A percentile compares a stretch with the other conserved stretches of the same genome.
Evolutionary conservation across 2,797 vertebrate species (phyloP).

Genomic region (Siniperca obscura): DNA sequence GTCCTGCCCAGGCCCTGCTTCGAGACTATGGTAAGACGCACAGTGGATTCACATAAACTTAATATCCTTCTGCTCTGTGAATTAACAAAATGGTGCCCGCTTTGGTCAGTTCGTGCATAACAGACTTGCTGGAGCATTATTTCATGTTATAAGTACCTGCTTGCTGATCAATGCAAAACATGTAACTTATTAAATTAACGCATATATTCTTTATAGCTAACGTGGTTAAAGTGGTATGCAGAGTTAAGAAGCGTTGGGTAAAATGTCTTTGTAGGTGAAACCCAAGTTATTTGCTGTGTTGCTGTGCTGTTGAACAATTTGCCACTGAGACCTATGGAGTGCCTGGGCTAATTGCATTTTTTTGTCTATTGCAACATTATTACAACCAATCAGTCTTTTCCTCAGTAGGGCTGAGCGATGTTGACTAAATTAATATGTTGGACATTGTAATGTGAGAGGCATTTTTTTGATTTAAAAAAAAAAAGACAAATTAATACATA

Average conservation of each 20-base stretch:
- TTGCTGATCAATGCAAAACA: conserved; percentile 11
- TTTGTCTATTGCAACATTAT: neutral
- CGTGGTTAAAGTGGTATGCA: conserved; percentile 81
- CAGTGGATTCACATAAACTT: conserved; percentile 1
- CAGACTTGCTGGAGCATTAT: neutral
- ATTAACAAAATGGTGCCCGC: conserved; percentile 12
- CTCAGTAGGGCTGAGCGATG: conserved; percentile 45
- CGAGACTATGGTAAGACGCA: conserved; percentile 91
- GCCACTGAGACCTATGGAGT: neutral
- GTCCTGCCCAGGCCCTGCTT: conserved; percentile 91
- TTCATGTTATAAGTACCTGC: conserved; percentile 3
- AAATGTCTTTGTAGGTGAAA: conserved; percentile 82
- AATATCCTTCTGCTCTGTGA: neutral
- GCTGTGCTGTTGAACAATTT: conserved; percentile 50
- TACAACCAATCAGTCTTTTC: conserved; percentile 22
- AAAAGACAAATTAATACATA: neutral
- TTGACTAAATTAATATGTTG: neutral
- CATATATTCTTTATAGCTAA: conserved; percentile 75
- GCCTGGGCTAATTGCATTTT: neutral
- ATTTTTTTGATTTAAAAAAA: neutral
- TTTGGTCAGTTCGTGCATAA: conserved; percentile 11
- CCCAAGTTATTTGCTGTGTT: conserved; percentile 69
- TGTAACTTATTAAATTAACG: conserved; percentile 33
- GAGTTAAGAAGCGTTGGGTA: conserved; percentile 82
- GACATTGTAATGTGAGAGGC: neutral